These are phyloP conservation scores for Prionailurus bengalensis DNA, from an alignment of 2,113 vertebrate species.

Conservation along the genomic window DNA sequence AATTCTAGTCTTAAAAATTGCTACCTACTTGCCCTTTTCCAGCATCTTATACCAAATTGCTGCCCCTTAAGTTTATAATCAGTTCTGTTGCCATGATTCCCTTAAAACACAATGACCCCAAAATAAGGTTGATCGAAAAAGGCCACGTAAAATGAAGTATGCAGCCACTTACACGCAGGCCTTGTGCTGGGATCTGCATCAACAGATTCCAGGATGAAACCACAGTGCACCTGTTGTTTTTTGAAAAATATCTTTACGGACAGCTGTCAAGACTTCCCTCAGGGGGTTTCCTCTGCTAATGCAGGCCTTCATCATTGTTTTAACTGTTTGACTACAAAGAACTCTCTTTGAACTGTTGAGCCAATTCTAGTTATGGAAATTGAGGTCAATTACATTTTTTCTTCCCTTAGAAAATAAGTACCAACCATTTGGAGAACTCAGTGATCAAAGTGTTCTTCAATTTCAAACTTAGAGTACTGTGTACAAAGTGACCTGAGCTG, in stretches of 20 bases:
- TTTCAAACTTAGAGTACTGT: not conserved
- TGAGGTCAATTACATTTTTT: conserved; percentile 20
- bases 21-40: conserved; percentile 37
- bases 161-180: not conserved
- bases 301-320: not conserved
- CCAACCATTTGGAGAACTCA: not conserved
- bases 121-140: not conserved
- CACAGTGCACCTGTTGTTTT: not conserved
- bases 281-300: not conserved
- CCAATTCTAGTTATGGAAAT: conserved; percentile 22
- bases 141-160: not conserved
- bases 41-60: conserved; percentile 34
- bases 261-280: not conserved
- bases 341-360: not conserved
- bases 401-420: conserved; percentile 10
- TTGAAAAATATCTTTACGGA: not conserved
- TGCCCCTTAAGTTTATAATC: conserved; percentile 45
- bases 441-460: not conserved
- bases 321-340: conserved; percentile 19
- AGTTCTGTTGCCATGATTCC: not conserved
- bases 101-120: not conserved
- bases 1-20: conserved; percentile 70
- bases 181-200: not conserved
- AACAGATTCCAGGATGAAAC: not conserved
- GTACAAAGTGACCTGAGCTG: not conserved